phyloP scores from a whole-genome alignment of 2,888 invertebrate genomes.

The Ashinkailepas kermadecensis region DNA sequence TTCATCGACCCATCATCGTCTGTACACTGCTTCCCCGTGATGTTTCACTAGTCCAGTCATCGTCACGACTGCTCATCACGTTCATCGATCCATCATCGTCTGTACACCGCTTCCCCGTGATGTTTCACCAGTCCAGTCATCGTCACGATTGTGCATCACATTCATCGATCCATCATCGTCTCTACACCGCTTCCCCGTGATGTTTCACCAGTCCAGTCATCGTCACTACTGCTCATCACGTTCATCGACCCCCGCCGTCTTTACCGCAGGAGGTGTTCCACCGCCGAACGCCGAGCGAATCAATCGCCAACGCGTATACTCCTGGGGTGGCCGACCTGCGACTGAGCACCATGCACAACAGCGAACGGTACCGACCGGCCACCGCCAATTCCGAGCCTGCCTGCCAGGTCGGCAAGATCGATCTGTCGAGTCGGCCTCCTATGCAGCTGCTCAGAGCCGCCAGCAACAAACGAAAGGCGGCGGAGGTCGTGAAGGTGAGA shows the following conservation, averaged over 20 bases:
- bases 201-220: too few relatives aligned
- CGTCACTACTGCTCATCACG: too few relatives aligned
- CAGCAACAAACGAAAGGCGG: neutral
- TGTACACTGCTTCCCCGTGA: too few relatives aligned
- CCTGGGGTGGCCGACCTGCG: constrained; percentile 9
- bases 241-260: neutral
- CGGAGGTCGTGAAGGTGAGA: neutral
- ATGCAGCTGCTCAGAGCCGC: neutral
- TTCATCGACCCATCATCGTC: too few relatives aligned
- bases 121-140: too few relatives aligned
- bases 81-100: too few relatives aligned
- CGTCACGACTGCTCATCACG: too few relatives aligned
- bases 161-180: too few relatives aligned
- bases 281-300: neutral
- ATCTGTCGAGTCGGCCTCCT: neutral
- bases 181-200: too few relatives aligned
- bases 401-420: neutral
- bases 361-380: neutral
- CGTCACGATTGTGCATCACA: too few relatives aligned
- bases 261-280: neutral
- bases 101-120: too few relatives aligned
- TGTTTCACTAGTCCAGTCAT: too few relatives aligned
- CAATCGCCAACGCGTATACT: neutral
- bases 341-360: neutral
- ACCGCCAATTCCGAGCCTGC: neutral